Percentiles rank a stretch among this genome's conserved stretches.
These are phyloP conservation scores for Sphyrna mokarran DNA, from an alignment of 2,113 vertebrate species.

Conservation along the genomic window DNA sequence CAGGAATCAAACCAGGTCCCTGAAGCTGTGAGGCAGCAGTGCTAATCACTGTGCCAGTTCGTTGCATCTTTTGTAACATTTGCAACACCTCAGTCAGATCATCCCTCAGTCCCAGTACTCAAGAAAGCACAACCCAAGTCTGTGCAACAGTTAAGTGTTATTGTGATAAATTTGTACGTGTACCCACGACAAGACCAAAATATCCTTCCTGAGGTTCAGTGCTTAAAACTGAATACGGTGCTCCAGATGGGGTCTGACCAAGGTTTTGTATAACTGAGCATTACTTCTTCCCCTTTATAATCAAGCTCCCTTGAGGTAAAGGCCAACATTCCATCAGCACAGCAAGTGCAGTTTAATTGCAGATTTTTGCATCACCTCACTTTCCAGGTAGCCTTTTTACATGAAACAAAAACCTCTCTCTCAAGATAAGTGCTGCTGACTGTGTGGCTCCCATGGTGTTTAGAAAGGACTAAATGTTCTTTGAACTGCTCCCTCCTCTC, in stretches of 20 bases:
- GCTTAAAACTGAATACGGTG: neutral
- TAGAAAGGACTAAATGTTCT: neutral
- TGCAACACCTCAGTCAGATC: neutral
- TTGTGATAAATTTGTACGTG: neutral
- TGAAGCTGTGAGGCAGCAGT: too few relatives aligned
- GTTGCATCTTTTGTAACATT: neutral
- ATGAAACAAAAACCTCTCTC: neutral
- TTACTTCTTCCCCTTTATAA: neutral
- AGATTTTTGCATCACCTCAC: constrained; percentile 24
- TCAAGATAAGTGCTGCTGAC: neutral
- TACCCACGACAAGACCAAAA: neutral
- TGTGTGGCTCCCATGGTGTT: neutral
- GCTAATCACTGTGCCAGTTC: too few relatives aligned
- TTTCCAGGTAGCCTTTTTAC: constrained; percentile 7
- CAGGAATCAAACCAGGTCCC: too few relatives aligned
- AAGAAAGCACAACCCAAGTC: neutral
- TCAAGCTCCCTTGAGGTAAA: neutral
- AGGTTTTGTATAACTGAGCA: neutral
- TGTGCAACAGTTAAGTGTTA: neutral
- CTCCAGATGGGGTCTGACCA: constrained; percentile 15
- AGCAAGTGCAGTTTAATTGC: constrained; percentile 10
- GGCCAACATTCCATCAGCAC: constrained; percentile 5
- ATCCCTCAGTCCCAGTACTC: neutral
- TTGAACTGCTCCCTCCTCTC: neutral
- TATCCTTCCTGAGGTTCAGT: neutral